These are phyloP conservation scores for Elephantulus edwardii DNA, from an alignment of 2,113 vertebrate species.

Conservation along the genomic window DNA sequence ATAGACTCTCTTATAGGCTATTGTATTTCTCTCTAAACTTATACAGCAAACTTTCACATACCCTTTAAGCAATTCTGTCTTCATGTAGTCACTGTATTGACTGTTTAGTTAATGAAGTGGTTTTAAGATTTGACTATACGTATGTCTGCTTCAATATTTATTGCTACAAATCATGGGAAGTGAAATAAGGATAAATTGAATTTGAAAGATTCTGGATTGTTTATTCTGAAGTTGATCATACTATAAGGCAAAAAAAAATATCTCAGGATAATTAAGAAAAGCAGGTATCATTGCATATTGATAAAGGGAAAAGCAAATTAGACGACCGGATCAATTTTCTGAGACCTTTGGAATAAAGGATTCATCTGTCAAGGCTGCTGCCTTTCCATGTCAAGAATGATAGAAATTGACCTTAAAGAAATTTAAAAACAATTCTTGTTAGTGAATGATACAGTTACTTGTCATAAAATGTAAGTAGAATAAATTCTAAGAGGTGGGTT, in stretches of 20 bases:
- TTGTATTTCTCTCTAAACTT: not conserved
- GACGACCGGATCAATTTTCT: not conserved
- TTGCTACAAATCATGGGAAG: not conserved
- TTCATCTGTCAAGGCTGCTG: not conserved
- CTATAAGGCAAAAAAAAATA: not conserved
- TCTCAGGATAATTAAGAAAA: not conserved
- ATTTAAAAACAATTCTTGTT: not conserved
- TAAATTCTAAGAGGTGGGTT: not conserved
- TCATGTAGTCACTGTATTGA: not conserved
- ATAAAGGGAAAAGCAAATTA: constrained; percentile 19
- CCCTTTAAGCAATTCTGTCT: not conserved
- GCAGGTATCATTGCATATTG: too few relatives aligned
- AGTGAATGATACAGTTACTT: not conserved
- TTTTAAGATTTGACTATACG: not conserved
- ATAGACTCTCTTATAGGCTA: not conserved
- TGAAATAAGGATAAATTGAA: not conserved
- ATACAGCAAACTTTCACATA: not conserved
- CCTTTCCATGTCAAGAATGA: not conserved
- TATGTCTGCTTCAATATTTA: not conserved
- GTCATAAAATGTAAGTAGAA: not conserved
- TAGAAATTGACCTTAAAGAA: not conserved
- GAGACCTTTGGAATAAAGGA: not conserved
- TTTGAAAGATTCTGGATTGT: not conserved
- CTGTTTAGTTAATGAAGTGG: not conserved
- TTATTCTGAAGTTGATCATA: not conserved